Conservation (phyloP, 2,888 invertebrate genomes). For the Petrolisthes manimaculis region DNA sequence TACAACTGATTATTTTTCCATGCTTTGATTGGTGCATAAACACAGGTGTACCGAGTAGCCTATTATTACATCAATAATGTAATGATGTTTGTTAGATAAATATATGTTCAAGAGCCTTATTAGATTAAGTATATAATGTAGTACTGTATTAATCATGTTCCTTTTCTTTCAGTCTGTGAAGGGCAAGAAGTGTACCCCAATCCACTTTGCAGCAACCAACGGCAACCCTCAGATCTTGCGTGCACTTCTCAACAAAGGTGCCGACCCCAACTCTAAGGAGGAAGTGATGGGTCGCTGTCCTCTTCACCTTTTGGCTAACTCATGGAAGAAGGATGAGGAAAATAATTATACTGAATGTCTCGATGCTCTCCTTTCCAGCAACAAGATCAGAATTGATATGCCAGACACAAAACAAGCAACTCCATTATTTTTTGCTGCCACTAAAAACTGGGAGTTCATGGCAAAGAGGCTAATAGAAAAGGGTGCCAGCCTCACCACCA, state of each 20-base stretch:
- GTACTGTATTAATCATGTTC: neutral
- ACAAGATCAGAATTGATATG: conserved; percentile 54
- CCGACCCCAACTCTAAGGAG: conserved; percentile 58
- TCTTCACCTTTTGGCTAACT: conserved; percentile 56
- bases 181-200: conserved; percentile 55
- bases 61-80: too few species aligned
- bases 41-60: too few species aligned
- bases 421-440: conserved; percentile 64
- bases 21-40: too few species aligned
- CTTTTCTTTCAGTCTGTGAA: conserved; percentile 41
- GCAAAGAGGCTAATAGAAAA: conserved; percentile 49
- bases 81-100: too few species aligned
- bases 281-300: conserved; percentile 58
- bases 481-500: conserved; percentile 51
- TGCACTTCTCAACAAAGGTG: conserved; percentile 55
- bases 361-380: conserved; percentile 42
- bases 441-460: conserved; percentile 54
- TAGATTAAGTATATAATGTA: neutral
- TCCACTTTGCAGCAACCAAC: conserved; percentile 54
- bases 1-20: too few species aligned
- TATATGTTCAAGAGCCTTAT: neutral
- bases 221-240: conserved; percentile 31
- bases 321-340: conserved; percentile 50
- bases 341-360: conserved; percentile 40
- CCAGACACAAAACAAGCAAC: conserved; percentile 49